Conservation (phyloP, 1,140 invertebrate genomes). For the Aphelinus certus region DNA sequence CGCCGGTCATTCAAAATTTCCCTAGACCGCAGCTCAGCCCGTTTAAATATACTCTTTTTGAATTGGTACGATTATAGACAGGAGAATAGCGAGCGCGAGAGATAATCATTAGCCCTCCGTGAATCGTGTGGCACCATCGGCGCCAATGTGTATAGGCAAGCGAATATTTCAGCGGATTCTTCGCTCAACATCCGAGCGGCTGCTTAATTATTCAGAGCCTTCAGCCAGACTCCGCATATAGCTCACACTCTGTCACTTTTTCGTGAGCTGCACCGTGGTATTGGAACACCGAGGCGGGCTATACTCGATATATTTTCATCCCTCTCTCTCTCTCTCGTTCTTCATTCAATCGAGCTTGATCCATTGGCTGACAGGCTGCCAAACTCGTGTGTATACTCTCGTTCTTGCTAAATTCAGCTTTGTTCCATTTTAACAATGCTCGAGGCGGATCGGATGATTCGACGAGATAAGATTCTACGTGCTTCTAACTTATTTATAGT, state of each 20-base stretch:
- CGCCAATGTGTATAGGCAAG: no score
- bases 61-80: slow-evolving; percentile 12
- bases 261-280: background rate
- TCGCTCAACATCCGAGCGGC: background rate
- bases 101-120: slow-evolving; percentile 16
- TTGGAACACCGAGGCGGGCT: background rate
- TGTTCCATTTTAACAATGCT: no score
- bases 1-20: no score
- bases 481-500: no score
- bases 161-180: slow-evolving; percentile 11
- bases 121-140: background rate
- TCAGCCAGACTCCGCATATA: slow-evolving; percentile 1
- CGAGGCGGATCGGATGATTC: no score
- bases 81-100: background rate
- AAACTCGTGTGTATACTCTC: no score
- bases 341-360: no score
- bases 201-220: background rate
- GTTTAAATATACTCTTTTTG: slow-evolving; percentile 10
- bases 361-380: no score
- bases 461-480: no score
- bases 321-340: slow-evolving; percentile 22
- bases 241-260: background rate
- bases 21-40: background rate
- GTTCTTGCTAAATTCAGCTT: no score
- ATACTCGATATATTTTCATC: background rate